Base-by-base conservation (phyloP, 2,113 vertebrate genomes). In the Electrona antarctica region DNA sequence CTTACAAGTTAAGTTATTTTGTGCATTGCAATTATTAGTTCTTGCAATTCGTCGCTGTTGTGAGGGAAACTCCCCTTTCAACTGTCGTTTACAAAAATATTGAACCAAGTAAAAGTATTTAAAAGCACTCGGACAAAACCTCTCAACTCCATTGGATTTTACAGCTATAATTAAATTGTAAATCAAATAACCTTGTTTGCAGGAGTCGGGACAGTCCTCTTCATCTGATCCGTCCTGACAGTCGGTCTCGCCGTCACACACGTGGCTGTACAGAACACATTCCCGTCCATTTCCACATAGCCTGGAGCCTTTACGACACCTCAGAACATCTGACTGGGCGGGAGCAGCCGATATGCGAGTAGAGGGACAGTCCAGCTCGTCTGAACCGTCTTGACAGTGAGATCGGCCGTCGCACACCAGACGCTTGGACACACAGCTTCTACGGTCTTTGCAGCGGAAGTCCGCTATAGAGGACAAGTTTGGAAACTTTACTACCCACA, bases 191-290 rank as follows among this genome's bases (percentile, higher is more conserved):
- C 90, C 90, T 87, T 80, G n/a, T 54, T 60, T 58, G 71, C 90
- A 91, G 1, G 54, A 65, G 46, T 75, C 49, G 13, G 15, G 15
- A 13, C 90, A 91, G 62, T 65, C 67, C 8, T 73, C 64, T 79
- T 90, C 89, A 65, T 97, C 95, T 0, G 95, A 96, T 59, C 94
- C 94, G 59, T 97, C 96, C 0, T 4, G 60, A 63, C 96, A 96
- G 88, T 97, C 95, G 0, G 46, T 60, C 47, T 95, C 93, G 1
- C 95, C 95, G 21, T 97, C 94, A 56, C 96, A 96, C 62, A 95
- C 0, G 3, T 93, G 93, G 33, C 88, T 92, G 11, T 74, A 73
- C 21, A 91, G 81, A 21, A 97, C 79, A 0, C 95, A 97, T 58
- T 88, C 89, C 0, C 65, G 83, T 14, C 90, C 90, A 0, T 96